Percentiles rank a stretch among this genome's conserved stretches.
Evolutionary conservation across 2,888 invertebrate species (phyloP).

Genomic region (Atethmia centrago): DNA sequence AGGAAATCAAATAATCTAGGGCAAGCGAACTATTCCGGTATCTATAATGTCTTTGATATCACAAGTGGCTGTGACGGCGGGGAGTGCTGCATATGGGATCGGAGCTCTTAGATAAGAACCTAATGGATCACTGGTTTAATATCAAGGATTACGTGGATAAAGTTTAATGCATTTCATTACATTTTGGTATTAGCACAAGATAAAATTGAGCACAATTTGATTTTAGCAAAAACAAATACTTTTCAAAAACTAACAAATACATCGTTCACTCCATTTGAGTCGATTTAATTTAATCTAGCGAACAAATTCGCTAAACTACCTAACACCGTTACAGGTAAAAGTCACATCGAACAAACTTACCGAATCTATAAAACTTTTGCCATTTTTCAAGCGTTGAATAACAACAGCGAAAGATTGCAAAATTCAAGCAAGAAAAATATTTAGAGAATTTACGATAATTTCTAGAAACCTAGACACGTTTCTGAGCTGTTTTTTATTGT

Average conservation of each 20-base stretch:
- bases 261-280: slow-evolving; percentile 3
- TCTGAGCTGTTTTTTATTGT: slow-evolving; percentile 13
- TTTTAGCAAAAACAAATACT: background rate
- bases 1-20: slow-evolving; percentile 59
- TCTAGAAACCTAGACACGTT: slow-evolving; percentile 23
- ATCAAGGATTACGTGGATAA: slow-evolving; percentile 7
- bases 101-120: slow-evolving; percentile 37
- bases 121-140: slow-evolving; percentile 35
- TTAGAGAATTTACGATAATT: slow-evolving; percentile 26
- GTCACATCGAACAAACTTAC: slow-evolving; percentile 49
- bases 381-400: slow-evolving; percentile 35
- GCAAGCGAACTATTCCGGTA: slow-evolving; percentile 57
- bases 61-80: slow-evolving; percentile 42
- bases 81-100: slow-evolving; percentile 21
- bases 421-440: slow-evolving; percentile 37
- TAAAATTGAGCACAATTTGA: slow-evolving; percentile 21
- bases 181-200: background rate
- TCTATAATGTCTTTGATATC: slow-evolving; percentile 57
- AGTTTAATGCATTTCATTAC: slow-evolving; percentile 17
- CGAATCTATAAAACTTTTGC: slow-evolving; percentile 36
- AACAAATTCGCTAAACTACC: slow-evolving; percentile 29
- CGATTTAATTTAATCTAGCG: slow-evolving; percentile 32
- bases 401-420: slow-evolving; percentile 17
- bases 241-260: background rate
- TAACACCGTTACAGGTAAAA: slow-evolving; percentile 39